Base-by-base conservation (phyloP, 2,113 vertebrate genomes). In the Sterna hirundo region DNA sequence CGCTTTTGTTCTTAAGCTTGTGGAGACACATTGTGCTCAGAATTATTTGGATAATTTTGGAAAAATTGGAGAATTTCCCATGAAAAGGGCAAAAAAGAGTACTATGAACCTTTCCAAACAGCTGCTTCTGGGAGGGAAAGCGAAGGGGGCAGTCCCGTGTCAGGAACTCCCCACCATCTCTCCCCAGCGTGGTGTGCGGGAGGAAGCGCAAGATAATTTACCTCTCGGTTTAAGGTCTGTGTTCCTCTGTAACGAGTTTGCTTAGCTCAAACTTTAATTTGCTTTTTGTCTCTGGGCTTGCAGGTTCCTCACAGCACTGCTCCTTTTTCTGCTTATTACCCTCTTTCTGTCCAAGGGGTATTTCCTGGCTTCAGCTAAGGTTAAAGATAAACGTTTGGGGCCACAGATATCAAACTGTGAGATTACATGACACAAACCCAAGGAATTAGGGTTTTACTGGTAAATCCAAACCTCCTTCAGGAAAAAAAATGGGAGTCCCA, bases 131-230 rank as follows among this genome's bases (percentile, higher is more conserved):
- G 15, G n/a, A 51, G 10, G 47, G 29, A 80, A 52, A 71, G 38
- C 0, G 3, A 60, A 76, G 25, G 83, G 52, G 13, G 8, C 10
- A 55, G 0, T 18, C 6, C 30, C 5, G 0, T 9, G 36, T 18
- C n/a, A 71, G 86, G 69, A 64, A n/a, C 25, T 60, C 3, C 66
- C 49, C 25, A 6, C 16, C 2, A 0, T 23, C 49, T 26, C 57
- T 54, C 7, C 30, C 9, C 40, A 16, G 10, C 2, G 0, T 38
- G 61, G 21, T 1, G 1, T 18, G 44, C 3, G 14, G 51, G 55
- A 60, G 20, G 17, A 23, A 26, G 17, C 3, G 7, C 30, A 20
- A 11, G 34, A 15, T 42, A 29, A 5, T 91, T 70, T 58, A 25
- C 7, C 46, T 62, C 44, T 34, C 0, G 0, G n/a, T 75, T 84